Evolutionary conservation across 2,888 invertebrate species (phyloP).

Genomic region (Junonia oenone): DNA sequence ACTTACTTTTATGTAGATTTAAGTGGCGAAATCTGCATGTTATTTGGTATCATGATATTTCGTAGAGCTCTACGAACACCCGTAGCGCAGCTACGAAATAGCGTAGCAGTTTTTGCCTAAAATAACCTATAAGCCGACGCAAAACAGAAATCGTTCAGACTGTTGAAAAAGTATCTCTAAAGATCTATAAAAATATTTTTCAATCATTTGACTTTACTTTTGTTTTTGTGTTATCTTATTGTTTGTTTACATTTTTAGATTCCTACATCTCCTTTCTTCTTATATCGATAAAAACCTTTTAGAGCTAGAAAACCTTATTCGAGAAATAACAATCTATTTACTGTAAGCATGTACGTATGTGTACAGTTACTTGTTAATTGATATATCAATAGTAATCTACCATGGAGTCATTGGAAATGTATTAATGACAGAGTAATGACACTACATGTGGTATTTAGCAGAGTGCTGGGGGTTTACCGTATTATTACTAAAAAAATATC

Average conservation of each 20-base stretch:
- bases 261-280: too few species aligned
- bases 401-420: not conserved
- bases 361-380: too few species aligned
- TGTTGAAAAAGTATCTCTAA: not conserved
- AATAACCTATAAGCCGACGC: conserved; percentile 18
- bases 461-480: not conserved
- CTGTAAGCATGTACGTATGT: too few species aligned
- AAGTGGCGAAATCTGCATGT: not conserved
- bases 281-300: too few species aligned
- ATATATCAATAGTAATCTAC: not conserved
- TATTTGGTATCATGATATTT: conserved; percentile 3
- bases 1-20: not conserved
- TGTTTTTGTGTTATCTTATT: not conserved
- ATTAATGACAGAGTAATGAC: not conserved
- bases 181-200: not conserved
- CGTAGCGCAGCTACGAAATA: conserved; percentile 16
- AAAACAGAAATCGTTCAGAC: conserved; percentile 12
- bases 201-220: not conserved
- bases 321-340: too few species aligned
- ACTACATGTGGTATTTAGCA: not conserved
- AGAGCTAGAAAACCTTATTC: too few species aligned
- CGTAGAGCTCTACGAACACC: conserved; percentile 16
- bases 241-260: too few species aligned
- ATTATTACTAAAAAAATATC: not conserved
- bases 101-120: conserved; percentile 25